Evolutionary conservation across 1,140 invertebrate genomes (phyloP), one percentile per base, ranked within the genome.

Genomic region (Kradibia gibbosae): DNA sequence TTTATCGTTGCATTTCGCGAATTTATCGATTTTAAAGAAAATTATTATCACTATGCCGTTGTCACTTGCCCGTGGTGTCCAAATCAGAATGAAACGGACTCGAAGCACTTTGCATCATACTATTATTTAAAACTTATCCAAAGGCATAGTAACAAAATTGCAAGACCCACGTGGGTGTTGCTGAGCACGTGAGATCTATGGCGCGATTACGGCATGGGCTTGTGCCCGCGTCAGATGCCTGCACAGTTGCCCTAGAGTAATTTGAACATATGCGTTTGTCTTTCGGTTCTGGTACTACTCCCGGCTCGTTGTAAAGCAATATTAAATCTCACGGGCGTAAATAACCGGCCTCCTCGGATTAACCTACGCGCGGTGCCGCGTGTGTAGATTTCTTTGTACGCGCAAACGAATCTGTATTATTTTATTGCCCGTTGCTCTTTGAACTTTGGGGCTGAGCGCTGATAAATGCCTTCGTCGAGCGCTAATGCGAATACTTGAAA

Each of bases 311-410:
- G 25, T 31, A 57, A 57, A 48, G 72, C 72, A 57, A 55, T 74
- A 31, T 34, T 74, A 20, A 74, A 57, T 74, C 72, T 74, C 57
- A 74, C 20, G 50, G 39, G 48, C 25, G 50, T 50, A 50, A 81
- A 81, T 76, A 70, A 65, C 31, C 11, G 36, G 62, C 65, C 39
- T 79, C 71, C 71, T 74, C 42, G 65, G 45, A 65, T 31, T 82
- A 73, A 22, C 3, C 10, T 22, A 25, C n/a, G 62, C 45, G 2
- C 7, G 8, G 3, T 0, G 22, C n/a, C 20, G 20, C 31, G 28
- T 13, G 28, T 15, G 10, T 31, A 22, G 8, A 28, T 65, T 36
- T 65, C 17, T 36, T 28, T 48, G 17, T 48, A 48, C 45, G 7
- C 17, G 45, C 7, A 48, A 10, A 10, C 17, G 17, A 10, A 48